Conservation (phyloP, 2,888 invertebrate genomes). For the Frankliniella intonsa region DNA sequence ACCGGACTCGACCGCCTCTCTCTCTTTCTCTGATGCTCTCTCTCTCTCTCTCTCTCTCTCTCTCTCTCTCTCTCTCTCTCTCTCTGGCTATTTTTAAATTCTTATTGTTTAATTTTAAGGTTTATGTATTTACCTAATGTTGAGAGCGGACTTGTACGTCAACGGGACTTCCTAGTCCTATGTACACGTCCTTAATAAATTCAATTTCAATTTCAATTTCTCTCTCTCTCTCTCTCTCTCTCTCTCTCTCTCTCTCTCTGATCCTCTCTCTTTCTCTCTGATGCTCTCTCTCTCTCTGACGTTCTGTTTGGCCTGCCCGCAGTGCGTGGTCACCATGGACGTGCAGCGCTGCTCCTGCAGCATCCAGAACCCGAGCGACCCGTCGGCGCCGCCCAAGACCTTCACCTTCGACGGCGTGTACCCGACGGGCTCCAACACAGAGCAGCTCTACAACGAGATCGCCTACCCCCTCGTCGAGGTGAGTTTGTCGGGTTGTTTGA, state of each 20-base stretch:
- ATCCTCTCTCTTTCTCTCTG: too few relatives aligned
- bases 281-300: neutral
- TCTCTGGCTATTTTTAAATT: too few relatives aligned
- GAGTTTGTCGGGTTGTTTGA: slow-evolving; percentile 44
- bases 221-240: neutral
- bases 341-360: slow-evolving; percentile 57
- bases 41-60: too few relatives aligned
- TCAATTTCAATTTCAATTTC: neutral
- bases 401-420: slow-evolving; percentile 86
- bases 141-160: too few relatives aligned
- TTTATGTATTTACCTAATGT: too few relatives aligned
- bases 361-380: slow-evolving; percentile 58
- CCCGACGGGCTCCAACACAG: slow-evolving; percentile 70
- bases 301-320: slow-evolving; percentile 38
- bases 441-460: slow-evolving; percentile 81
- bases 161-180: too few relatives aligned
- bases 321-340: slow-evolving; percentile 66
- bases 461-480: slow-evolving; percentile 77
- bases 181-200: too few relatives aligned
- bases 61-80: neutral
- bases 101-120: too few relatives aligned
- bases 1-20: too few relatives aligned
- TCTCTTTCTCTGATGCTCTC: too few relatives aligned
- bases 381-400: slow-evolving; percentile 57
- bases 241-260: neutral